Evolutionary conservation across 92 coral and sea anemone genomes (phyloP), one percentile per base, ranked within the genome.

Genomic region (Umimayanthus kanabou): DNA sequence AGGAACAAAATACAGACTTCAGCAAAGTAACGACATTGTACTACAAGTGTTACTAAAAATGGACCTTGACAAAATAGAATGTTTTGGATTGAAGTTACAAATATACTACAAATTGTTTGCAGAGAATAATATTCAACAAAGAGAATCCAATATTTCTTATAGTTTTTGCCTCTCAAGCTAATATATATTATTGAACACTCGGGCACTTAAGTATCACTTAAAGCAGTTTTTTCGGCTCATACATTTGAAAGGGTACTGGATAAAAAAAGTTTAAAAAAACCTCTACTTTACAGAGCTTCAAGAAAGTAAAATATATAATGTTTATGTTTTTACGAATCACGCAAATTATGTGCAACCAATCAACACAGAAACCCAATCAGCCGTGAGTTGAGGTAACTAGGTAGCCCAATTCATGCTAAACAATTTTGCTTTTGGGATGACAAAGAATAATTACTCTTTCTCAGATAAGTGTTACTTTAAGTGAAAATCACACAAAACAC

Each of bases 311-410:
- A 37, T 45, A 45, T 26, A 69, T 18, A 69, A 9, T 83, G 87
- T 83, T 83, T 83, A 83, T 73, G 69, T 70, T 83, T 70, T n/a
- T 29, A 6, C 5, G 67, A 83, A 83, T 83, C 87, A 83, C 87
- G 26, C 37, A 47, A 73, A 83, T 83, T 73, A 49, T 71, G 64
- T 49, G 28, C 61, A 18, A 73, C 37, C 61, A 28, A 25, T 42
- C 14, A 81, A 81, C 39, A 66, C 23, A 71, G 45, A 83, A 70
- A 37, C 76, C 29, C 20, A 33, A 67, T 70, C 43, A 30, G 43
- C 30, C 39, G 26, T 40, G 47, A 15, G 45, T 65, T 69, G 69
- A 20, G 65, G 87, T 83, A 83, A 50, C 87, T 55, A 70, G 42
- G 87, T 30, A 69, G 79, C 87, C 20, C 25, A 71, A 29, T 40